phyloP scores from a whole-genome alignment of 2,113 vertebrate species.

The Anser cygnoides region DNA sequence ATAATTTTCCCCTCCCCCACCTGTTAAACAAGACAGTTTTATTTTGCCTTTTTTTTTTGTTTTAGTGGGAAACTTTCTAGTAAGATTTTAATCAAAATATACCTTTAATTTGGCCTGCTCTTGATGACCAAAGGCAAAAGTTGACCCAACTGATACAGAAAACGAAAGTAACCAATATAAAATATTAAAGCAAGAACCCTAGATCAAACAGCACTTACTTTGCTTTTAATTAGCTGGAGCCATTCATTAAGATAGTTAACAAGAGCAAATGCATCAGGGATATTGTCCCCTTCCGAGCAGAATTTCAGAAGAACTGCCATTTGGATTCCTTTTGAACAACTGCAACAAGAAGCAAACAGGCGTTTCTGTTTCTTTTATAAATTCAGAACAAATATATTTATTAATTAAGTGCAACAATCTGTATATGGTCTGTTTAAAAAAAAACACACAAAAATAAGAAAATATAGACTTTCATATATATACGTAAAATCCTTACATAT shows the following conservation, averaged over 20 bases:
- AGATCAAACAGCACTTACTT: slow-evolving; percentile 78
- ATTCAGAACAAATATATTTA: background rate
- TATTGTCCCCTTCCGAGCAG: slow-evolving; percentile 96
- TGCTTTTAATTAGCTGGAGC: slow-evolving; percentile 85
- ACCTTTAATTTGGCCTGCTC: background rate
- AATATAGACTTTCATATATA: background rate
- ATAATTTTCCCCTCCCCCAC: background rate
- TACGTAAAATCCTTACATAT: background rate
- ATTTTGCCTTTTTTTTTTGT: background rate
- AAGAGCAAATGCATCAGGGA: slow-evolving; percentile 90
- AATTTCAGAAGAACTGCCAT: slow-evolving; percentile 91
- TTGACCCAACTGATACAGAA: background rate
- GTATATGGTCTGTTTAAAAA: background rate
- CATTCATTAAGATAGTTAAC: slow-evolving; percentile 90
- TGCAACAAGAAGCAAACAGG: slow-evolving; percentile 53
- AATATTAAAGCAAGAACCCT: background rate
- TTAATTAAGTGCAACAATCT: background rate
- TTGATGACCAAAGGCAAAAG: background rate
- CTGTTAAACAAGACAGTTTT: background rate
- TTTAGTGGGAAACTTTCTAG: background rate
- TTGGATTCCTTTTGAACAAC: slow-evolving; percentile 85
- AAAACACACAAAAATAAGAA: background rate
- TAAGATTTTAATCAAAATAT: background rate
- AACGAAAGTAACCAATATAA: background rate
- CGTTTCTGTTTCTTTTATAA: background rate